phyloP scores from a whole-genome alignment of 2,797 vertebrate genomes.

The Acrocephalus scirpaceus region DNA sequence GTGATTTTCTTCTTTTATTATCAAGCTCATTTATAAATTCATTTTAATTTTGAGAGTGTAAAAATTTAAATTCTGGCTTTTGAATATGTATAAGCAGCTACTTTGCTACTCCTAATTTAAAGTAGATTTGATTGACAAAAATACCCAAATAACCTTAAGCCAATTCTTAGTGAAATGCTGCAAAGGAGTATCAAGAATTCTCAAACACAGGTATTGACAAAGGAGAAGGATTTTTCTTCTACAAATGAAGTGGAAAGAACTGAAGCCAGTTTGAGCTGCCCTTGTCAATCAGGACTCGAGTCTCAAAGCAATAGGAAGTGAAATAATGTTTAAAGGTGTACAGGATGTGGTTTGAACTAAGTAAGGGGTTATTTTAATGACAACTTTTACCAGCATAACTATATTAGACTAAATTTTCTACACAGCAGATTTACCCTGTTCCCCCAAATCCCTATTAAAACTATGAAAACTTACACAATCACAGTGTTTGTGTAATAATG shows the following conservation, averaged over 20 bases:
- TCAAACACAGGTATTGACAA: background rate
- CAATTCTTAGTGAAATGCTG: background rate
- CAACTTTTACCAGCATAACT: background rate
- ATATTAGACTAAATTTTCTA: background rate
- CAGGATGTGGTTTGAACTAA: slow-evolving; percentile 13
- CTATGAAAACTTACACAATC: background rate
- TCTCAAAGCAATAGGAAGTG: background rate
- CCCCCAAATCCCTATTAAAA: background rate
- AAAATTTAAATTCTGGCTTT: background rate
- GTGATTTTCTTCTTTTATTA: background rate
- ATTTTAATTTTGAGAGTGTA: background rate
- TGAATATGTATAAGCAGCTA: background rate
- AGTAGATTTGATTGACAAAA: background rate
- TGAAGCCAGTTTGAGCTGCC: background rate
- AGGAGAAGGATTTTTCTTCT: background rate
- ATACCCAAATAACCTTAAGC: background rate
- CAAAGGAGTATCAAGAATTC: background rate
- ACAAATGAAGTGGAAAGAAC: background rate
- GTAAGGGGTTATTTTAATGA: background rate
- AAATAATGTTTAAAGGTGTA: slow-evolving; percentile 2
- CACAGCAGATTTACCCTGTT: background rate
- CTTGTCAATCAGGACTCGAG: background rate
- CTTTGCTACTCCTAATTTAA: background rate
- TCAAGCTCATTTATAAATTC: background rate
- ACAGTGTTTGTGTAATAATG: background rate